These are phyloP conservation scores for Xylota sylvarum DNA, from an alignment of 2,888 invertebrate genomes.

Conservation along the genomic window DNA sequence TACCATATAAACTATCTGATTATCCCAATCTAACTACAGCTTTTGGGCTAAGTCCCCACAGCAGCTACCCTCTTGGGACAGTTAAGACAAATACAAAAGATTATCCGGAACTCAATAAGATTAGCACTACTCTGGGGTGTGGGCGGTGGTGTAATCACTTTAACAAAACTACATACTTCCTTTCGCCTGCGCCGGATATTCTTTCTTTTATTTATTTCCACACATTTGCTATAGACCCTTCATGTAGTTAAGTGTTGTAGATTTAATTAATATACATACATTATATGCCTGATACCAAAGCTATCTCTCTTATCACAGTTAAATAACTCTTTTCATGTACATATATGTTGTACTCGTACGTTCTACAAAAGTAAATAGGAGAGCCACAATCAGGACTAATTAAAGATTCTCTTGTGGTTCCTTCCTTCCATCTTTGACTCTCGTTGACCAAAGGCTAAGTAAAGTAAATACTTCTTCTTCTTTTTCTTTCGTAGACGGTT, in stretches of 20 bases:
- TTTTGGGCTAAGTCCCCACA: conserved; percentile 17
- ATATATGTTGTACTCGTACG: not conserved
- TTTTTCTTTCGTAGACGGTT: not conserved
- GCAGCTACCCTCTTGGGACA: not conserved
- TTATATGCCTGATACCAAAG: conserved; percentile 9
- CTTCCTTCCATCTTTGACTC: conserved; percentile 3
- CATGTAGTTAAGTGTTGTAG: conserved; percentile 44
- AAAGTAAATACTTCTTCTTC: conserved; percentile 33
- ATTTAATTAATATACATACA: conserved; percentile 67
- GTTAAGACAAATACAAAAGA: conserved; percentile 40
- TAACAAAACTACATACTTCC: conserved; percentile 13
- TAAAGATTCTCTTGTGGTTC: conserved; percentile 51
- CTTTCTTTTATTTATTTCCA: conserved; percentile 14
- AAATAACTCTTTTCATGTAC: conserved; percentile 46
- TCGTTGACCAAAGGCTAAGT: conserved; percentile 31
- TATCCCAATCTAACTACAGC: conserved; percentile 31
- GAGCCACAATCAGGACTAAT: conserved; percentile 62
- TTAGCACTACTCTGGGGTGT: conserved; percentile 27
- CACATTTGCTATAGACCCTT: not conserved
- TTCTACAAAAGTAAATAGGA: conserved; percentile 10
- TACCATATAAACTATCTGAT: conserved; percentile 62
- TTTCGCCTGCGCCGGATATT: not conserved
- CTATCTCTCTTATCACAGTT: conserved; percentile 48
- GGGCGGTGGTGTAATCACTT: conserved; percentile 40
- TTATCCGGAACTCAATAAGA: conserved; percentile 39